These are phyloP conservation scores for Caenorhabditis angaria DNA, from an alignment of 2,888 invertebrate genomes.

Conservation along the genomic window DNA sequence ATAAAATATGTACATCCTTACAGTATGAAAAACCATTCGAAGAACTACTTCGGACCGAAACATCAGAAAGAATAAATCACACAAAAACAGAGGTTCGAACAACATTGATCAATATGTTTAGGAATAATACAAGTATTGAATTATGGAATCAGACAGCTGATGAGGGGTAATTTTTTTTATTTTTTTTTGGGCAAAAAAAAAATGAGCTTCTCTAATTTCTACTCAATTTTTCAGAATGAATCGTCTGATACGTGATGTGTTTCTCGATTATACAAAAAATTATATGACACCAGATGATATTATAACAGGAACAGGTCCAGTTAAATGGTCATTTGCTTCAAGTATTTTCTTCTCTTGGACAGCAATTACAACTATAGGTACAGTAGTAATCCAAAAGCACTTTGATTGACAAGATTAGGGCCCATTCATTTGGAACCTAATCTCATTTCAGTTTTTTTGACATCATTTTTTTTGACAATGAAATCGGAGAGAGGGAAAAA, in stretches of 20 bases:
- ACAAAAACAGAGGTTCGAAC: constrained; percentile 64
- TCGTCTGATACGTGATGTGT: constrained; percentile 66
- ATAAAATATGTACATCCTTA: constrained; percentile 17
- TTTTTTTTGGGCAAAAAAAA: not conserved
- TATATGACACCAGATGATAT: constrained; percentile 71
- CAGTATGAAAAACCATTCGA: constrained; percentile 70
- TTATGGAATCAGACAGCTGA: constrained; percentile 62
- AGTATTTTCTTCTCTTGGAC: constrained; percentile 72
- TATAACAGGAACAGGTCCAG: constrained; percentile 66
- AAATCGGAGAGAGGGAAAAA: not conserved
- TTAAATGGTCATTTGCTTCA: constrained; percentile 71
- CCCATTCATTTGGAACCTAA: too few species aligned
- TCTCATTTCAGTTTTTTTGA: too few species aligned
- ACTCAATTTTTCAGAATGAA: constrained; percentile 53
- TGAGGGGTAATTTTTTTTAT: constrained; percentile 47
- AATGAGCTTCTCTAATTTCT: constrained; percentile 5
- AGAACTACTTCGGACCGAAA: constrained; percentile 66
- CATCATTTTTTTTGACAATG: too few species aligned
- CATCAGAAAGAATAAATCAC: constrained; percentile 57
- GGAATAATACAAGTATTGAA: constrained; percentile 52
- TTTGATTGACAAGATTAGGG: too few species aligned
- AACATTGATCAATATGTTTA: constrained; percentile 61
- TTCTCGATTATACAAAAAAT: constrained; percentile 69
- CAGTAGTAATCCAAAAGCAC: too few species aligned
- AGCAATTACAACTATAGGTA: constrained; percentile 72